These are phyloP conservation scores for Lycaena phlaeas DNA, from an alignment of 2,888 invertebrate species.

Conservation along the genomic window DNA sequence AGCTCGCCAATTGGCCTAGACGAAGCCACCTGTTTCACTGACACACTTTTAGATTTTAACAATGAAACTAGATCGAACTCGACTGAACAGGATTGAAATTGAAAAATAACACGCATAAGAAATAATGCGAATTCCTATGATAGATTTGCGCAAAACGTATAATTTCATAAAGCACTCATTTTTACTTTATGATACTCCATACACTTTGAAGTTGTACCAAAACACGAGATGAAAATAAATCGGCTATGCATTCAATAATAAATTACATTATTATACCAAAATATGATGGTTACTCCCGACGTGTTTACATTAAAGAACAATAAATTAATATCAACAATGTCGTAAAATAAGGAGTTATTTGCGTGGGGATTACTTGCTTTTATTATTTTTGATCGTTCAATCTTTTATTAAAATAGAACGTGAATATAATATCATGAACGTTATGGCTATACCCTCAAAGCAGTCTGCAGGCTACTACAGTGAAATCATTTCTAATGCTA, in stretches of 20 bases:
- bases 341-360: conserved; percentile 22
- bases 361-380: conserved; percentile 2
- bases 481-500: too few species aligned
- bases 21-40: background rate
- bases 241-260: conserved; percentile 10
- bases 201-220: conserved; percentile 20
- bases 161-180: conserved; percentile 2
- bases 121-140: background rate
- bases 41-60: background rate
- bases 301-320: conserved; percentile 18
- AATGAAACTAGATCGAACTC: background rate
- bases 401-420: background rate
- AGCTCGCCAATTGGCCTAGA: background rate
- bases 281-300: conserved; percentile 16
- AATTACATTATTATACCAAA: conserved; percentile 8
- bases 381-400: background rate
- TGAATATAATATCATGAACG: too few species aligned
- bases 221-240: conserved; percentile 19
- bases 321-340: conserved; percentile 19
- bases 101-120: background rate
- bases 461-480: too few species aligned
- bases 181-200: conserved; percentile 6
- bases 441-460: too few species aligned
- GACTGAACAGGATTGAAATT: background rate
- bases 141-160: background rate